A percentile compares a stretch with the other conserved stretches of the same genome.
phyloP scores from a whole-genome alignment of 2,888 invertebrate genomes.

The Eupithecia tripunctaria region DNA sequence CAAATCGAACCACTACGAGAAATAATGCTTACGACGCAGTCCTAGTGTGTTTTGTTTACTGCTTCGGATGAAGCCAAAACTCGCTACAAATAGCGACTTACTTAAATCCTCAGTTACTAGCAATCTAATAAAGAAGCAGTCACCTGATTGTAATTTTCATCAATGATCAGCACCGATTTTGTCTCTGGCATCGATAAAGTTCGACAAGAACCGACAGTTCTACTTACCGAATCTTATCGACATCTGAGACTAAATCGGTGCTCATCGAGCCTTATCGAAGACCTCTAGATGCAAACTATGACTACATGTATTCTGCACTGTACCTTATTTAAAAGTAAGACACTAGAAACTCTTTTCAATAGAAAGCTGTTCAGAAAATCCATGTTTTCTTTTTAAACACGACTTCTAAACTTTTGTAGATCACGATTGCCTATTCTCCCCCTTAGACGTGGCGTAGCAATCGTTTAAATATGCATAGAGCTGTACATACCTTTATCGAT shows the following conservation, averaged over 20 bases:
- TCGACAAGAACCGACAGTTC: background rate
- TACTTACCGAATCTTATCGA: background rate
- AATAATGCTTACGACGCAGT: conserved; percentile 49
- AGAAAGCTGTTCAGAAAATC: background rate
- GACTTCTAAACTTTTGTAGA: background rate
- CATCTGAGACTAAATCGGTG: background rate
- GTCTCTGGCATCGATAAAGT: background rate
- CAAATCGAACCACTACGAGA: conserved; percentile 39
- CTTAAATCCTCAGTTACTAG: background rate
- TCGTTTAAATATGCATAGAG: conserved; percentile 16
- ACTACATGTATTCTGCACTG: background rate
- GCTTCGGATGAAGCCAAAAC: conserved; percentile 43
- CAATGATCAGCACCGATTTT: background rate
- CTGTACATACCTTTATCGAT: conserved; percentile 11
- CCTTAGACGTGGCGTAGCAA: background rate
- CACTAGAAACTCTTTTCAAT: background rate
- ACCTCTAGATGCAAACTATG: background rate
- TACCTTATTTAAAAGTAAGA: background rate
- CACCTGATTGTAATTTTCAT: background rate
- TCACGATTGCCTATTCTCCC: conserved; percentile 1
- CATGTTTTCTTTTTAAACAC: background rate
- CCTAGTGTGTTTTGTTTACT: conserved; percentile 63
- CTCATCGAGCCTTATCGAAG: background rate
- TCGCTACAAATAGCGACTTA: background rate
- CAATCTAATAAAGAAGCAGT: background rate